phyloP scores from a whole-genome alignment of 2,888 invertebrate species.

The Cistogaster globosa region DNA sequence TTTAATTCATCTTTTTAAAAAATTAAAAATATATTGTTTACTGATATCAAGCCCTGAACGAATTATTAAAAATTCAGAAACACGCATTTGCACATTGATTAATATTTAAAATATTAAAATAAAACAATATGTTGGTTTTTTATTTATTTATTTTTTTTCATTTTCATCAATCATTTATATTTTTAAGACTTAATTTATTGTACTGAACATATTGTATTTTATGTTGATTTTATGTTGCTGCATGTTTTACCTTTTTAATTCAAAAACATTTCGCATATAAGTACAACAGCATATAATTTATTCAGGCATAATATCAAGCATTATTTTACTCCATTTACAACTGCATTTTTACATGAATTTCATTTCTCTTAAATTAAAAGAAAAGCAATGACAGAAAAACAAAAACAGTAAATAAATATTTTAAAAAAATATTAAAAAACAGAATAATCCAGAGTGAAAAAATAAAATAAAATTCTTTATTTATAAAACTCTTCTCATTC shows the following conservation, averaged over 20 bases:
- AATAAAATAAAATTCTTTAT: slow-evolving; percentile 60
- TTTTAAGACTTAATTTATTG: background rate
- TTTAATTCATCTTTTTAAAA: too few species aligned
- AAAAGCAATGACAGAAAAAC: background rate
- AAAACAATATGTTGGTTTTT: too few species aligned
- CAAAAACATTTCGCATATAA: slow-evolving; percentile 31
- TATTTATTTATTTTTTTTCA: too few species aligned
- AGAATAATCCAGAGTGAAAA: slow-evolving; percentile 14
- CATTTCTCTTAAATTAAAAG: slow-evolving; percentile 50
- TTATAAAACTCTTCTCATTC: slow-evolving; percentile 55
- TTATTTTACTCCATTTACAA: slow-evolving; percentile 58
- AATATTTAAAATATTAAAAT: too few species aligned
- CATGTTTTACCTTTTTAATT: slow-evolving; percentile 50
- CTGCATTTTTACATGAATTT: slow-evolving; percentile 56
- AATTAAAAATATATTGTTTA: too few species aligned
- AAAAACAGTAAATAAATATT: slow-evolving; percentile 2
- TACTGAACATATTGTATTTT: slow-evolving; percentile 5
- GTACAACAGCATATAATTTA: slow-evolving; percentile 34
- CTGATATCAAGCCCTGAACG: too few species aligned
- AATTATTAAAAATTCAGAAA: too few species aligned
- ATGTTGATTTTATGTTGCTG: background rate
- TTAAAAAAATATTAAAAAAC: too few species aligned
- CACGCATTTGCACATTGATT: too few species aligned
- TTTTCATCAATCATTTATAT: too few species aligned
- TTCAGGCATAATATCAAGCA: slow-evolving; percentile 51